Evolutionary conservation across 2,797 vertebrate species (phyloP).

Genomic region (Labroides dimidiatus): DNA sequence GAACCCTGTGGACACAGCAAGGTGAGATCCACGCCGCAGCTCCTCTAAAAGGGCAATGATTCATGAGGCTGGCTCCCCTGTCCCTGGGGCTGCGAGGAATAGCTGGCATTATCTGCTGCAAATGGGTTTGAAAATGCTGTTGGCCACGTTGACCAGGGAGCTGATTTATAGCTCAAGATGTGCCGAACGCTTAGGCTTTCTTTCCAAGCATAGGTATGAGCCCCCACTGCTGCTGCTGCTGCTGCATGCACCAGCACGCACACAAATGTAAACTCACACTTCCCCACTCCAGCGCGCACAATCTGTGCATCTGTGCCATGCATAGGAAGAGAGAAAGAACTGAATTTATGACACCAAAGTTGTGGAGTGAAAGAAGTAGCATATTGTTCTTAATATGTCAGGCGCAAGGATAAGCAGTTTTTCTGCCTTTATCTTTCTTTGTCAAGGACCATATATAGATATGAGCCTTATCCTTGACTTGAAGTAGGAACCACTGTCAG

Average conservation of each 20-base stretch:
- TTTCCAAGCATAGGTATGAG: constrained; percentile 58
- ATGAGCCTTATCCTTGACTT: constrained; percentile 70
- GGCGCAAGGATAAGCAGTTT: constrained; percentile 65
- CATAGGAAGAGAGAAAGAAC: constrained; percentile 22
- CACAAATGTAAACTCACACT: constrained; percentile 43
- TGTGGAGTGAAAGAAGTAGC: constrained; percentile 52
- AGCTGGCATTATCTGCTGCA: constrained; percentile 85
- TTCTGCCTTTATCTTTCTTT: constrained; percentile 72
- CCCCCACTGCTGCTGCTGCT: constrained; percentile 3
- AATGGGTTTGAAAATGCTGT: constrained; percentile 85
- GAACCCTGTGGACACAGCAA: constrained; percentile 69
- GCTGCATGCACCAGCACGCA: constrained; percentile 39
- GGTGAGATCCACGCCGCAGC: constrained; percentile 74
- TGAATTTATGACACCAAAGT: constrained; percentile 55
- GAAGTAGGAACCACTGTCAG: constrained; percentile 61
- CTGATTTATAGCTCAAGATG: constrained; percentile 84
- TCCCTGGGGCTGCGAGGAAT: constrained; percentile 80
- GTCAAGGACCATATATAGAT: constrained; percentile 73
- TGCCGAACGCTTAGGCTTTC: constrained; percentile 60
- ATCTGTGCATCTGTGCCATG: constrained; percentile 36
- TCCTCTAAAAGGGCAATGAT: constrained; percentile 83
- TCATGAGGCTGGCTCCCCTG: constrained; percentile 76
- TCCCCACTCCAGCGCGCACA: constrained; percentile 24
- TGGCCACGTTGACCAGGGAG: constrained; percentile 82
- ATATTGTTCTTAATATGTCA: constrained; percentile 67